Evolutionary conservation across 2,797 vertebrate genomes (phyloP), one percentile per base, ranked within the genome.

Genomic region (Aythya fuligula): DNA sequence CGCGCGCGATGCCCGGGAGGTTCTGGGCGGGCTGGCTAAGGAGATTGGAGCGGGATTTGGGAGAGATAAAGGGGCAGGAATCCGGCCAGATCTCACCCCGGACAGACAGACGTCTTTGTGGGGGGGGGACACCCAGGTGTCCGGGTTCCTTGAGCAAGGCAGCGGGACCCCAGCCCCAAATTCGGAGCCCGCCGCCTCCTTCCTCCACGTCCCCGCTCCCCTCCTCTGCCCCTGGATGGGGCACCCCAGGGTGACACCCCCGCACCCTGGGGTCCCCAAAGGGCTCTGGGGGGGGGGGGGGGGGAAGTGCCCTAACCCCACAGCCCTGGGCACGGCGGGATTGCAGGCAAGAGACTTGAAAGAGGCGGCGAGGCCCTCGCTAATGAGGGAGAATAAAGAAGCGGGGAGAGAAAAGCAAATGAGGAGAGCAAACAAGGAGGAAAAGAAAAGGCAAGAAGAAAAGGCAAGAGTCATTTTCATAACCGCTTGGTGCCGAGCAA

Each of bases 11-110:
- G 65, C 39, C 36, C 45, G 41, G 43, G 51, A 21, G 51, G 41
- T 43, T 43, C 45, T n/a, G 57, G 58, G 32, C 17, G 47, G 89
- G 30, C 2, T 1, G 32, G 75, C 80, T 94, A 95, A 95, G 93
- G 80, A 91, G 96, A 93, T 95, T 80, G 93, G 39, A 41, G 43
- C 1, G 6, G 89, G 92, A 93, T 93, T 95, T 93, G 75, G 15
- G 78, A 27, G 62, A 65, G 83, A 73, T 41, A 19, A 82, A 92
- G 69, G 62, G 32, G 70, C 70, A 51, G 43, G 51, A 54, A 85
- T 8, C 53, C 13, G 2, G 70, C 58, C 84, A 92, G 70, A 79
- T 77, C 91, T 73, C n/a, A n/a, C 19, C 71, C 57, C 11, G 67
- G 70, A 71, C 45, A 78, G 36, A 13, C 72, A 18, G 34, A 27